Conservation (phyloP, 2,797 vertebrate genomes). For the Hypotaenidia okinawae region DNA sequence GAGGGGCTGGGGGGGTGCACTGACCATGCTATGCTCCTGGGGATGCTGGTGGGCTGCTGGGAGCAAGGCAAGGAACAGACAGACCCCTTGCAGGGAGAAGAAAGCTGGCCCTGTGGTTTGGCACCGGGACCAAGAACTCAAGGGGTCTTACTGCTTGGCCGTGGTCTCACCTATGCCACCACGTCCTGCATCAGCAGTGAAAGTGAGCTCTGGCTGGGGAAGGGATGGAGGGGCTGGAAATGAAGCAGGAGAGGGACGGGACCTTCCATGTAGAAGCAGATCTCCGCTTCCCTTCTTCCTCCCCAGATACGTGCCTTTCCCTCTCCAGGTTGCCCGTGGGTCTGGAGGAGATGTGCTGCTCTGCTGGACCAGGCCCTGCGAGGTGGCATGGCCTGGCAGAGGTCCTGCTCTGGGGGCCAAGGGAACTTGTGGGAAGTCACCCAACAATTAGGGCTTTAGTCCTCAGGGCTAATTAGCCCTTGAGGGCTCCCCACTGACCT, state of each 20-base stretch:
- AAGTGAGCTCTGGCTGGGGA: fast-evolving
- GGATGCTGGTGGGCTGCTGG: not conserved
- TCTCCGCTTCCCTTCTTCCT: not conserved
- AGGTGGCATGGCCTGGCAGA: not conserved
- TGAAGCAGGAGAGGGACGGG: not conserved
- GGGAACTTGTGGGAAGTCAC: too few species aligned
- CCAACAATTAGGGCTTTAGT: not conserved
- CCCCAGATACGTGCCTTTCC: not conserved
- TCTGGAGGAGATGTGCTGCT: not conserved
- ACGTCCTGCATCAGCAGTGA: fast-evolving
- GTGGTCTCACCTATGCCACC: fast-evolving
- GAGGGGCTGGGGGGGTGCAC: not conserved
- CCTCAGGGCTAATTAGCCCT: not conserved
- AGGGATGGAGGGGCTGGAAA: not conserved
- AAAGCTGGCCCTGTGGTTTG: not conserved
- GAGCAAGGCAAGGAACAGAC: fast-evolving
- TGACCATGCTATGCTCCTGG: too few species aligned
- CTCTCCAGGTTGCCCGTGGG: not conserved
- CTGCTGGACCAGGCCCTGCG: fast-evolving
- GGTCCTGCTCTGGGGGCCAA: not conserved
- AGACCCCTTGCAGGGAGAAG: not conserved
- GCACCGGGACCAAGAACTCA: not conserved
- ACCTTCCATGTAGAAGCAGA: not conserved
- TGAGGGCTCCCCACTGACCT: not conserved
- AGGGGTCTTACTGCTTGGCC: fast-evolving